These are phyloP conservation scores for Papilio elwesi DNA, from an alignment of 2,888 invertebrate genomes.

Conservation along the genomic window DNA sequence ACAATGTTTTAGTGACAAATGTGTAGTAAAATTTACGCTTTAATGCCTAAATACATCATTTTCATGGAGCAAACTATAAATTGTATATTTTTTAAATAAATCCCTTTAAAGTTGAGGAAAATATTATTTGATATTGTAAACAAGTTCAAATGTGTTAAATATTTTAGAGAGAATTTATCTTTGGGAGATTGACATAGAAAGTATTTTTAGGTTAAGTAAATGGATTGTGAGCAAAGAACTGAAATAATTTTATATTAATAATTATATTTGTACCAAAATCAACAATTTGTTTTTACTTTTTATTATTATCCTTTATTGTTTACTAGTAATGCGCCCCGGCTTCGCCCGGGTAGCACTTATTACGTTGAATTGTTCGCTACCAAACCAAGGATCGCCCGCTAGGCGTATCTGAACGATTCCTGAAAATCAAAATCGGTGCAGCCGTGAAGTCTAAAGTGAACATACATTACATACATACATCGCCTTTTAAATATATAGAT, in stretches of 20 bases:
- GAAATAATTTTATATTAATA: slow-evolving; percentile 6
- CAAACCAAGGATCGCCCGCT: too few species aligned
- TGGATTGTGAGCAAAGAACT: slow-evolving; percentile 30
- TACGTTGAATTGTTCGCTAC: too few species aligned
- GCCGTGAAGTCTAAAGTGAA: too few species aligned
- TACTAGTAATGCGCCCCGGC: not conserved
- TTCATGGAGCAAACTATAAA: not conserved
- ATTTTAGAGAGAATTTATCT: slow-evolving; percentile 28
- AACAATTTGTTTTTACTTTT: slow-evolving; percentile 1
- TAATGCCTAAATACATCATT: too few species aligned
- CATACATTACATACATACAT: too few species aligned
- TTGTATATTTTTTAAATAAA: not conserved
- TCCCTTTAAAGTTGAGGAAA: too few species aligned
- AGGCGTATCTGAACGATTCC: too few species aligned
- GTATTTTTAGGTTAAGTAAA: slow-evolving; percentile 7
- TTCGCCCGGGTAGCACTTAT: not conserved
- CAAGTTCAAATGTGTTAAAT: slow-evolving; percentile 18
- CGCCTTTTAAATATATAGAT: too few species aligned
- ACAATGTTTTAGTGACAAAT: too few species aligned
- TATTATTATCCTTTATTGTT: not conserved
- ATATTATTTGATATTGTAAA: slow-evolving; percentile 16
- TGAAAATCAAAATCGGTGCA: too few species aligned
- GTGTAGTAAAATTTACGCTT: too few species aligned
- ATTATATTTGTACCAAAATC: slow-evolving; percentile 4
- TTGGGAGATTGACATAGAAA: not conserved